Base-by-base conservation (phyloP, 1,140 invertebrate genomes). In the Lerema accius region DNA sequence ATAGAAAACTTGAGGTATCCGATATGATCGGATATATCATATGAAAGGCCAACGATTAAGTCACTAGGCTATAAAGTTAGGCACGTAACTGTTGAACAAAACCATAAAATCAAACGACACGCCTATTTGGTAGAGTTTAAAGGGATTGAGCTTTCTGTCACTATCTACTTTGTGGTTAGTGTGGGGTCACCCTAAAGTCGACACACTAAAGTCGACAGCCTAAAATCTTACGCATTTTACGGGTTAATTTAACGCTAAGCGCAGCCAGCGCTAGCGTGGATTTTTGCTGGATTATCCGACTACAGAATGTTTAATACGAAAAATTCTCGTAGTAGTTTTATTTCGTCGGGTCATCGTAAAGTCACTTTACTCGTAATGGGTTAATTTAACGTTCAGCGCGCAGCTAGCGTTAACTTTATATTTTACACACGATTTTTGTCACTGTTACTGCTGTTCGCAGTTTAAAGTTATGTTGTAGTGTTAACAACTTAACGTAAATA, bases 381-480 rank as follows among this genome's bases (percentile, higher is more conserved):
- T 48, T 48, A 48, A 48, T 48, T 48, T 48, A 48, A 48, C 45
- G 45, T 26, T 7, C 19, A 11, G 17, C 45, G 45, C 45, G 16
- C 43, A 46, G 43, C 15, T 13, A 28, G 13, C 13, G 19, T 26
- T 28, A 48, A 48, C 45, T 11, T 13, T 14, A 26, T 28, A 28
- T 48, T 48, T 48, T 48, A 37, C 11, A 48, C 45, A 48, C 19
- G 13, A 14, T 48, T 26, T 28, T 48, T 13, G 45, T 17, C 19
- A 26, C 1, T 28, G 23, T 28, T 48, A 37, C 35, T 37, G 35
- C 35, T 37, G 35, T 37, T 37, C 35, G n/a, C 35, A 37, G n/a
- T n/a, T 37, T 37, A 37, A 37, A 37, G 11, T 37, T 37, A 37
- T 37, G 35, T 37, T 37, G 35, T 37, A 37, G 9, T 32, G 35